Base-by-base conservation (phyloP, 1,140 invertebrate species). In the Araneus ventricosus region DNA sequence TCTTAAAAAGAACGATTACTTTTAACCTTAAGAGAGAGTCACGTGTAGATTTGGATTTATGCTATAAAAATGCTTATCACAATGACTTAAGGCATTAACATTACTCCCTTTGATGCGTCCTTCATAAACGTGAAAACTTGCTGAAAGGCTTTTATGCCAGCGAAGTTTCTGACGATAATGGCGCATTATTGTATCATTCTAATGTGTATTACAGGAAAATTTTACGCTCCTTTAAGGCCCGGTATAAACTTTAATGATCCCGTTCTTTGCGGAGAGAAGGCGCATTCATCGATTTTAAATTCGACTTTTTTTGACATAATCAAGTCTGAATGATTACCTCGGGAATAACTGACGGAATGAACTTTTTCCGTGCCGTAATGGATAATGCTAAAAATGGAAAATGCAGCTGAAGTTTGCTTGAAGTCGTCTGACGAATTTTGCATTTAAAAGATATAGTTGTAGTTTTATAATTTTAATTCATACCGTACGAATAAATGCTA, bases 61-160 rank as follows among this genome's bases (percentile, higher is more conserved):
- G 63, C n/a, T 30, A 67, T 67, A 67, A 67, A 67, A 67, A 67
- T 67, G n/a, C 27, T 67, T 67, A 67, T 67, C 63, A 67, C 63
- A 67, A 67, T 67, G 63, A 67, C 63, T 30, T 30, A 14, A 30
- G 63, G 27, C 63, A 67, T 67, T 67, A 67, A 8, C 63, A 27
- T 67, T 67, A 30, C 63, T 67, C 10, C 63, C 63, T 67, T 67
- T 67, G n/a, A 67, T 67, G 63, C 10, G 27, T n/a, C 14, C 27
- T 10, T 67, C 63, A 27, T 27, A 30, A 67, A 67, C 63, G 63
- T 30, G 63, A 67, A 67, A 30, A 30, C 63, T n/a, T 14, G n/a
- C 63, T 27, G n/a, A 67, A 30, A 14, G 24, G 3, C 3, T 67
- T 67, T 67, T 30, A 67, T 27, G 7, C 63, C 24, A 27, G 63